Evolutionary conservation across 2,888 invertebrate species (phyloP).

Genomic region (Stratiomys singularior): DNA sequence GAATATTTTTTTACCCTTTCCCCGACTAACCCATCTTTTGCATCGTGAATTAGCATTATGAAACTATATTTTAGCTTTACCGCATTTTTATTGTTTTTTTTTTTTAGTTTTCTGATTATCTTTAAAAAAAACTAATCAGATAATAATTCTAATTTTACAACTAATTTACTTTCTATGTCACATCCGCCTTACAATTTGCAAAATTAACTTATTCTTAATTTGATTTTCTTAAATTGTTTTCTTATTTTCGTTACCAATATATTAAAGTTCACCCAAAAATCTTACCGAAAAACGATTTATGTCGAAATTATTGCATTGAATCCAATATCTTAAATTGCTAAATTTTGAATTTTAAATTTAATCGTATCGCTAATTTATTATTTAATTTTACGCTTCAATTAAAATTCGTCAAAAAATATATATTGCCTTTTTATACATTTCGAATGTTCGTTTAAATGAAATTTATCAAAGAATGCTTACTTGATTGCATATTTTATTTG

Average conservation of each 20-base stretch:
- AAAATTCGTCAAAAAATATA: slow-evolving; percentile 35
- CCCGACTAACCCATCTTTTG: background rate
- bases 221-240: background rate
- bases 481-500: background rate
- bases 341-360: background rate
- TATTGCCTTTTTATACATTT: background rate
- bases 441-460: slow-evolving; percentile 1
- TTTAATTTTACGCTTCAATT: background rate
- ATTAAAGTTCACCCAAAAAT: background rate
- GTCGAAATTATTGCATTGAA: slow-evolving; percentile 28
- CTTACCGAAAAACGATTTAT: background rate
- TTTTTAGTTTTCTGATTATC: background rate
- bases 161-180: background rate
- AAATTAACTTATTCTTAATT: background rate
- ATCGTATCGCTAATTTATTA: background rate
- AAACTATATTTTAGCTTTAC: background rate
- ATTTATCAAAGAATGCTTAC: background rate
- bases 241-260: background rate
- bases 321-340: slow-evolving; percentile 32
- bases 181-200: background rate
- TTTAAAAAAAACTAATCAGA: background rate
- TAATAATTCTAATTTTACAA: background rate
- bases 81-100: no score
- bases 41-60: background rate
- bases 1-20: background rate